Evolutionary conservation across 2,797 vertebrate species (phyloP), one percentile per base, ranked within the genome.

Genomic region (Acrossocheilus fasciatus): DNA sequence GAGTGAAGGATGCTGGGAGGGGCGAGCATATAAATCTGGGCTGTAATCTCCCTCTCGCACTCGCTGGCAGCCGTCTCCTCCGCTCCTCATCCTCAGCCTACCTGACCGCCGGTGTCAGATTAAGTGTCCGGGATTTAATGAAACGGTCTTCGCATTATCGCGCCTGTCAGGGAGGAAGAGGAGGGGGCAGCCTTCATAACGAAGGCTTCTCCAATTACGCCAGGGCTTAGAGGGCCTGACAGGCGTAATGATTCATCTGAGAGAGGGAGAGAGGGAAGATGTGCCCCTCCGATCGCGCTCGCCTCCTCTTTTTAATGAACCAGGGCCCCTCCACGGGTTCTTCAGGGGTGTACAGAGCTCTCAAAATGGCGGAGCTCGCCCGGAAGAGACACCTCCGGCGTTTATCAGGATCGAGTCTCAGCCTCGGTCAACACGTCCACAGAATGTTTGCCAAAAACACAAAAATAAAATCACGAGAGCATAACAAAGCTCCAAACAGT

Each of bases 111-210:
- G 92, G 92, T 91, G 93, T 95, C 94, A 95, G 92, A 92, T 93
- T 93, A 96, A 95, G 92, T 93, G 95, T 95, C 93, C 93, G 88
- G 93, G 94, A 95, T 96, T 96, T 95, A 95, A 93, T 95, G 95
- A 95, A 96, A 94, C 93, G 94, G 93, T 95, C 95, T 93, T 93
- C 93, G 93, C 92, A 96, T 96, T 96, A 96, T 95, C 96, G 83
- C 94, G 95, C 91, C 92, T 95, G 95, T 95, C 96, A 96, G 90
- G 92, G 75, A 82, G 86, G 64, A 77, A 78, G 83, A 84, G 64
- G 36, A 91, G 88, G 26, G 91, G 88, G 88, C 90, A 87, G 77
- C 93, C 95, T 94, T 94, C 94, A 93, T 95, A 96, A 96, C 94
- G 95, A 93, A 95, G 95, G 94, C 93, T 94, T 92, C 91, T 95